These are phyloP conservation scores for Thymelicus acteon DNA, from an alignment of 2,888 invertebrate species.

Conservation along the genomic window DNA sequence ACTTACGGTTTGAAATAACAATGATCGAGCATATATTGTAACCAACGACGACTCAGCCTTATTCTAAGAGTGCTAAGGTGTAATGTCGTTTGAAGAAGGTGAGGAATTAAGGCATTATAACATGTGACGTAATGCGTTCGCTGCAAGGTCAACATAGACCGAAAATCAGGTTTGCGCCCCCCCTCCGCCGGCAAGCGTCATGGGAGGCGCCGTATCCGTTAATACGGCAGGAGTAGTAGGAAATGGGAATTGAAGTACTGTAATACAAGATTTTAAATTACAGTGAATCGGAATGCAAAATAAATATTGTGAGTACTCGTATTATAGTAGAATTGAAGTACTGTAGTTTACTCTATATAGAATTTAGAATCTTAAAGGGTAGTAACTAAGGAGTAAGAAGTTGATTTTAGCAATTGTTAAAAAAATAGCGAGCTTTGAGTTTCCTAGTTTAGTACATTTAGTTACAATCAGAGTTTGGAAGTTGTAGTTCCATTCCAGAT, in stretches of 20 bases:
- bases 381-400: too few species aligned
- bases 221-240: constrained; percentile 29
- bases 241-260: neutral
- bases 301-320: too few species aligned
- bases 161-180: constrained; percentile 79
- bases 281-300: too few species aligned
- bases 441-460: too few species aligned
- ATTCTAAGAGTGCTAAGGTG: constrained; percentile 37
- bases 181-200: constrained; percentile 58
- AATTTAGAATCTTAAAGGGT: too few species aligned
- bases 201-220: constrained; percentile 58
- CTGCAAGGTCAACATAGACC: constrained; percentile 82
- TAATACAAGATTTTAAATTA: too few species aligned
- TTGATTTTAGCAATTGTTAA: too few species aligned
- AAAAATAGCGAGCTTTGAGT: too few species aligned
- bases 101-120: constrained; percentile 70
- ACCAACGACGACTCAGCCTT: constrained; percentile 3
- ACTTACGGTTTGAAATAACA: constrained; percentile 2
- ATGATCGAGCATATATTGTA: neutral
- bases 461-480: too few species aligned
- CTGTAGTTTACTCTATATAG: too few species aligned
- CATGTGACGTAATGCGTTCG: constrained; percentile 78
- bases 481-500: too few species aligned
- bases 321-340: too few species aligned
- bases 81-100: constrained; percentile 37